Evolutionary conservation across 2,797 vertebrate species (phyloP), one percentile per base, ranked within the genome.

Genomic region (Myotis daubentonii): DNA sequence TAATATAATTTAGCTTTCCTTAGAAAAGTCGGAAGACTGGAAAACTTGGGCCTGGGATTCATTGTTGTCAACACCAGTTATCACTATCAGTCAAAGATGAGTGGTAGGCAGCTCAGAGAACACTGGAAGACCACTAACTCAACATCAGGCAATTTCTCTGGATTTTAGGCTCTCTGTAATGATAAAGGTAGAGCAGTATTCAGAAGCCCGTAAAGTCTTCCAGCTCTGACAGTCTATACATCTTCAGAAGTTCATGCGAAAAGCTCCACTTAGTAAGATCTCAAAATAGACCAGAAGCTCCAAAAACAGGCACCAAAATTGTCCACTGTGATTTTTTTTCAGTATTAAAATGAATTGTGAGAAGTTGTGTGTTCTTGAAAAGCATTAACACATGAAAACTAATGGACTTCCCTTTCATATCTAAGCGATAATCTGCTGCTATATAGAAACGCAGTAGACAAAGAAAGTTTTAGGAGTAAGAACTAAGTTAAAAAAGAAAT

Each of bases 291-390:
- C 19, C 0, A 70, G 12, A 87, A 72, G 83, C 19, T 74, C 57
- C 62, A 84, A 33, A 47, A 93, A 89, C 36, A 87, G n/a, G 30
- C 10, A 93, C 16, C 23, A 89, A 91, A 91, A 89, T 7, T 89
- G 33, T 44, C 71, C 44, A 47, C 16, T 88, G 66, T 36, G 28
- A 62, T 47, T 62, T 88, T 81, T 85, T 87, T 20, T 33, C 47
- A 74, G 13, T 93, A 47, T 87, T 90, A 53, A 94, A 75, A 75
- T 33, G 1, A 3, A 85, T 57, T 16, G 41, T 62, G 41, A 84
- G 17, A 81, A 95, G 68, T 23, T 82, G 9, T 84, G 3, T 68
- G 16, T 71, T 65, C 75, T 33, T 89, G 38, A 72, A 93, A 91
- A 86, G 12, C 10, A 89, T 44, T 70, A 83, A 76, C n/a, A 80